Conservation (phyloP, 2,113 vertebrate genomes). For the Potamarius usumacintae region DNA sequence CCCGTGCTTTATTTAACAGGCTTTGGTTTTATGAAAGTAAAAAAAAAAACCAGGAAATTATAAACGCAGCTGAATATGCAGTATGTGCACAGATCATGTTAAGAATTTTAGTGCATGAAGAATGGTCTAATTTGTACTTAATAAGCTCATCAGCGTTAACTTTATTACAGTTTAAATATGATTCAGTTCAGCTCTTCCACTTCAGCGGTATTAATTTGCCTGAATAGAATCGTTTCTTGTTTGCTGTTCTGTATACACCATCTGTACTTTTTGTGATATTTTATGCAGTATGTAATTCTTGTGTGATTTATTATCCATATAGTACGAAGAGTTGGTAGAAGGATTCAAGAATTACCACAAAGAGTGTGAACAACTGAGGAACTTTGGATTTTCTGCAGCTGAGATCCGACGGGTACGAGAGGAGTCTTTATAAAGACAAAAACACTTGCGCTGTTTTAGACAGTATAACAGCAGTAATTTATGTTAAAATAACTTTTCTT, state of each 20-base stretch:
- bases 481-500: neutral
- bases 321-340: conserved; percentile 97
- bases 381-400: conserved; percentile 90
- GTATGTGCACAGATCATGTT: neutral
- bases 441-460: neutral
- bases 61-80: neutral
- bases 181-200: neutral
- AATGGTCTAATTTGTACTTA: neutral
- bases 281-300: neutral
- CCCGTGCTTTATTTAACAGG: neutral
- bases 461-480: neutral
- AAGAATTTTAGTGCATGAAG: neutral
- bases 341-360: conserved; percentile 93
- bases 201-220: neutral
- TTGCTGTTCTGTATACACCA: neutral
- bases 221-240: neutral
- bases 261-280: neutral
- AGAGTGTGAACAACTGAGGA: conserved; percentile 91
- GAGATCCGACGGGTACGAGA: conserved; percentile 91
- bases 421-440: neutral
- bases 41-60: neutral
- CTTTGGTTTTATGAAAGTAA: neutral
- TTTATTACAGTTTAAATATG: neutral
- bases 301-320: conserved; percentile 39
- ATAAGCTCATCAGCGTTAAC: neutral